Conservation (phyloP, 2,888 invertebrate species). For the Ethmia dodecea region DNA sequence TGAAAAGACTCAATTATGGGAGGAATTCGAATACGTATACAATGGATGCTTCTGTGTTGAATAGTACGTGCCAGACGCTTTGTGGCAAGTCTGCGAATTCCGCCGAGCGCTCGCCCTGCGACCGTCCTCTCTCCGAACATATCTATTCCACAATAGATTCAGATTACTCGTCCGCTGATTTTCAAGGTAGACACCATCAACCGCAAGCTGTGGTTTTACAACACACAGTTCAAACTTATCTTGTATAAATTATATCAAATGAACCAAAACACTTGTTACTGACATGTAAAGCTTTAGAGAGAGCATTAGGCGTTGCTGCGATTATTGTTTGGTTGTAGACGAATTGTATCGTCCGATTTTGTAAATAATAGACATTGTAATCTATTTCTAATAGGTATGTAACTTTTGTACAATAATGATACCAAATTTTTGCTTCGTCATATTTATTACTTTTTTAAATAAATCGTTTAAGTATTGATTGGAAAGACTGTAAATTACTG, state of each 20-base stretch:
- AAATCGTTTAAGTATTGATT: constrained; percentile 69
- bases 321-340: constrained; percentile 52
- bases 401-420: constrained; percentile 75
- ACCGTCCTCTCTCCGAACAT: constrained; percentile 89
- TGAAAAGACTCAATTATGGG: constrained; percentile 82
- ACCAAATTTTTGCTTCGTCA: constrained; percentile 75
- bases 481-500: constrained; percentile 76
- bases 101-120: constrained; percentile 78
- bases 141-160: constrained; percentile 95
- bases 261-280: constrained; percentile 51
- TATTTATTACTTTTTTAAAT: constrained; percentile 67
- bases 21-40: constrained; percentile 92
- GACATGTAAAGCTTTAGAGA: constrained; percentile 50
- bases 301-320: constrained; percentile 49
- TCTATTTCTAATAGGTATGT: constrained; percentile 46
- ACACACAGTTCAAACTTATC: constrained; percentile 72
- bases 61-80: constrained; percentile 79
- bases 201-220: constrained; percentile 68
- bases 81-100: constrained; percentile 74
- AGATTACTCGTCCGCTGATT: constrained; percentile 85
- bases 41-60: constrained; percentile 81
- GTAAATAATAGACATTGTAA: constrained; percentile 64
- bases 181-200: constrained; percentile 57
- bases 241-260: constrained; percentile 31
- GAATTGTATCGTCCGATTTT: constrained; percentile 49